A percentile compares a stretch with the other conserved stretches of the same genome.
These are phyloP conservation scores for Dolichotis patagonum DNA, from an alignment of 2,113 vertebrate species.

Conservation along the genomic window DNA sequence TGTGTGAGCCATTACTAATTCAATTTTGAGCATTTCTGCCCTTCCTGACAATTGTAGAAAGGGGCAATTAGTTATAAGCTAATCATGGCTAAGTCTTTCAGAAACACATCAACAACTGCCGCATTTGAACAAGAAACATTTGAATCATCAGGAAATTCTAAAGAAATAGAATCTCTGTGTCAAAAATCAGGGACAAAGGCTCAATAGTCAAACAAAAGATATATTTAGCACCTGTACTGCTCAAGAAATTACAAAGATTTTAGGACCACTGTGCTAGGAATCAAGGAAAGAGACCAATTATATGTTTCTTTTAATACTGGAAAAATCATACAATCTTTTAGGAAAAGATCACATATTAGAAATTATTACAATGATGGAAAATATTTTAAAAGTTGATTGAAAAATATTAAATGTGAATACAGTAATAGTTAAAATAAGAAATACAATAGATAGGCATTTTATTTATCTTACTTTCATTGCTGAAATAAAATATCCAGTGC, in stretches of 20 bases:
- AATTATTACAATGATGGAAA: background rate
- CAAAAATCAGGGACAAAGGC: background rate
- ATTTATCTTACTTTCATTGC: too few relatives aligned
- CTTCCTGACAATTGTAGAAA: background rate
- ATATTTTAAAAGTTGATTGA: background rate
- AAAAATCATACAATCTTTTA: background rate
- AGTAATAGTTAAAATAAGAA: slow-evolving; percentile 21
- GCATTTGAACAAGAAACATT: background rate
- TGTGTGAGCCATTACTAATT: background rate
- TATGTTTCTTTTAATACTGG: background rate
- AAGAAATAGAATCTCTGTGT: background rate
- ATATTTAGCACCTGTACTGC: rapidly evolving
- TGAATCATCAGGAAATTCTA: background rate
- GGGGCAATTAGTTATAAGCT: background rate
- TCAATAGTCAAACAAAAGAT: background rate
- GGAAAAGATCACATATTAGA: background rate
- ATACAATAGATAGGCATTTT: background rate
- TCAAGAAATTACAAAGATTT: background rate
- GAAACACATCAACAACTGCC: background rate
- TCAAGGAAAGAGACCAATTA: background rate
- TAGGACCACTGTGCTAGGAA: background rate
- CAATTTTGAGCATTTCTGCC: background rate
- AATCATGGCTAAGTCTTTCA: background rate
- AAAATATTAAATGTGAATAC: background rate
- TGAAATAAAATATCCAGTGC: too few relatives aligned